A percentile compares a stretch with the other conserved stretches of the same genome.
phyloP scores from a whole-genome alignment of 1,140 invertebrate species.

The Sitophilus oryzae region DNA sequence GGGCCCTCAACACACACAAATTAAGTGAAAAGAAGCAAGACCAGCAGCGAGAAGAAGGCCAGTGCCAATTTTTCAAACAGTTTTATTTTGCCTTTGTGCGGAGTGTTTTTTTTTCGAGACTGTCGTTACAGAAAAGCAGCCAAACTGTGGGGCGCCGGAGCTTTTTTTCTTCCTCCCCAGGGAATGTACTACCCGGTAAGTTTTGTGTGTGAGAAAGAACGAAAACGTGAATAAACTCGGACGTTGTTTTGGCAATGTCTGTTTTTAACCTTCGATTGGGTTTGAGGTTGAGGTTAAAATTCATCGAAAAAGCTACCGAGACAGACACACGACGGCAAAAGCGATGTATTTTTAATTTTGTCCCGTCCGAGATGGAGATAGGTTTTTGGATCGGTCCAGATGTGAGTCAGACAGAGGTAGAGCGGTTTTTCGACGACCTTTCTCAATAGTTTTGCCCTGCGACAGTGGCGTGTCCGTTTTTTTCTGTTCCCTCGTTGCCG shows the following conservation, averaged over 20 bases:
- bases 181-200: conserved; percentile 91
- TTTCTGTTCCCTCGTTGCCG: too few relatives aligned
- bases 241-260: conserved; percentile 4
- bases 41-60: too few relatives aligned
- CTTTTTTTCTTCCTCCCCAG: conserved; percentile 87
- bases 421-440: conserved; percentile 12
- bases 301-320: too few relatives aligned
- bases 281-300: conserved; percentile 24
- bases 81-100: conserved; percentile 31
- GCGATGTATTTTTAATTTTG: conserved; percentile 16
- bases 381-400: conserved; percentile 5
- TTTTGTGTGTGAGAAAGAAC: conserved; percentile 30
- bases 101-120: conserved; percentile 36
- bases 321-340: too few relatives aligned
- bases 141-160: conserved; percentile 91
- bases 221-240: not conserved
- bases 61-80: too few relatives aligned
- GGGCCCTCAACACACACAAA: conserved; percentile 4
- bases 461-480: conserved; percentile 11
- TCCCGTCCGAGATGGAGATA: not conserved
- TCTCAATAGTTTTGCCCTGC: conserved; percentile 11
- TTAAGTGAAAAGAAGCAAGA: not conserved
- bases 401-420: conserved; percentile 8
- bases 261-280: conserved; percentile 13
- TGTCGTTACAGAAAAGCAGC: conserved; percentile 59